These are phyloP conservation scores for Peromyscus polionotus DNA, from an alignment of 2,113 vertebrate species.

Conservation along the genomic window DNA sequence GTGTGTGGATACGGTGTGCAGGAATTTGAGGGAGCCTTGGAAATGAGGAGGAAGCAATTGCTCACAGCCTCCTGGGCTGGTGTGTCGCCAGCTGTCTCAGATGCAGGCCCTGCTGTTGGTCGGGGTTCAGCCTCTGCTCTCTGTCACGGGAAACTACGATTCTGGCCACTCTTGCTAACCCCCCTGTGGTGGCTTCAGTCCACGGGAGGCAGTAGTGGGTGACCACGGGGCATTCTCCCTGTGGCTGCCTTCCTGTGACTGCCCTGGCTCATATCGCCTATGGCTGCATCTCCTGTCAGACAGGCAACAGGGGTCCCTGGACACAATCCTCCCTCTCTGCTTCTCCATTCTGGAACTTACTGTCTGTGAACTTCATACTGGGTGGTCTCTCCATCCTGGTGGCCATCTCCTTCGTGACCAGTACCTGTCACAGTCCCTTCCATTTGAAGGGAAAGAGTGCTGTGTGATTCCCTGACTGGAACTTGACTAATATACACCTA, in stretches of 20 bases:
- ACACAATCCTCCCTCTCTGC: too few relatives aligned
- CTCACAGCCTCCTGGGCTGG: rapidly evolving
- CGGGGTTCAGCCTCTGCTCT: background rate
- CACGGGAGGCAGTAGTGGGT: background rate
- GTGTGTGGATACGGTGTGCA: background rate
- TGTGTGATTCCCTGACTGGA: background rate
- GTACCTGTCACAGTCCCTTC: background rate
- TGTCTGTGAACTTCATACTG: background rate
- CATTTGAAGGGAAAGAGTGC: background rate
- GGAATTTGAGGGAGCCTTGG: background rate
- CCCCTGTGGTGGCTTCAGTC: background rate
- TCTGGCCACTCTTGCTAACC: background rate
- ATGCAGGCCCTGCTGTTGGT: rapidly evolving
- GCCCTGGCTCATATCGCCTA: background rate
- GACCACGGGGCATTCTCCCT: background rate
- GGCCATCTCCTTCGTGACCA: background rate
- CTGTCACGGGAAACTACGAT: background rate
- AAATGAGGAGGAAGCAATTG: background rate
- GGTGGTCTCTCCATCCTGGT: too few relatives aligned
- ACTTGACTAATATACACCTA: background rate
- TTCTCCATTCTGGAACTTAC: background rate
- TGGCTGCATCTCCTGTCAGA: background rate
- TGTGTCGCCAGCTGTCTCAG: background rate
- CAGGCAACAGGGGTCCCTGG: background rate
- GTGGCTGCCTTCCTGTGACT: background rate